Evolutionary conservation across 2,113 vertebrate genomes (phyloP), one percentile per base, ranked within the genome.

Genomic region (Alligator mississippiensis): DNA sequence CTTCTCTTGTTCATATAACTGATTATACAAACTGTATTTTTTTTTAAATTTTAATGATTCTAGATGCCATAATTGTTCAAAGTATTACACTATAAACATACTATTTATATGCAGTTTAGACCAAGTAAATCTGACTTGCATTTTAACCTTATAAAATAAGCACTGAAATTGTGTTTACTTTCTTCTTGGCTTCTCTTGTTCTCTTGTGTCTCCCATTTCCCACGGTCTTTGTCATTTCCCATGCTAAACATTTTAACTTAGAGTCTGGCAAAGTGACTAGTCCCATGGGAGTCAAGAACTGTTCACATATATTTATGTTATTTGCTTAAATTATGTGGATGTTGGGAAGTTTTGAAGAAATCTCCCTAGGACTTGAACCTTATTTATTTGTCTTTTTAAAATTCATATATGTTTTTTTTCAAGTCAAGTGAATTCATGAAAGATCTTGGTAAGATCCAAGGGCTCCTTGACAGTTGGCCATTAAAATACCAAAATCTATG

Each of bases 131-230:
- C 19, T 0, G 0, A 80, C 30, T 80, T 30, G 16, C 9, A 76
- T 89, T 94, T 90, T 70, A 79, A 15, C 24, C 74, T 89, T 91
- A 87, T 83, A 27, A 62, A 81, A 30, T 87, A 62, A 72, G 6
- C 15, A 21, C 62, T 25, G 9, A 30, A 55, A 54, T 62, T 77
- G 81, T 54, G 55, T 18, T 72, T 7, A 77, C 84, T 89, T 81
- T 77, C 22, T 66, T 84, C 74, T 14, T 60, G 60, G 19, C 16
- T 54, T 10, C 63, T 88, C 87, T 77, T 34, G 89, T 92, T 66
- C 22, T 74, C 22, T 74, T 25, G 76, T 82, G 47, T 63, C 74
- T 13, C 9, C 68, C 9, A 21, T 70, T 34, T 62, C 54, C 59
- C 18, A 28, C 55, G 77, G 57, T 58, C 16, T 76, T 92, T 92